Evolutionary conservation across 37 sponge, comb jelly and placozoan genomes (phyloP), one percentile per base, ranked within the genome.

Genomic region (Tethya wilhelma): DNA sequence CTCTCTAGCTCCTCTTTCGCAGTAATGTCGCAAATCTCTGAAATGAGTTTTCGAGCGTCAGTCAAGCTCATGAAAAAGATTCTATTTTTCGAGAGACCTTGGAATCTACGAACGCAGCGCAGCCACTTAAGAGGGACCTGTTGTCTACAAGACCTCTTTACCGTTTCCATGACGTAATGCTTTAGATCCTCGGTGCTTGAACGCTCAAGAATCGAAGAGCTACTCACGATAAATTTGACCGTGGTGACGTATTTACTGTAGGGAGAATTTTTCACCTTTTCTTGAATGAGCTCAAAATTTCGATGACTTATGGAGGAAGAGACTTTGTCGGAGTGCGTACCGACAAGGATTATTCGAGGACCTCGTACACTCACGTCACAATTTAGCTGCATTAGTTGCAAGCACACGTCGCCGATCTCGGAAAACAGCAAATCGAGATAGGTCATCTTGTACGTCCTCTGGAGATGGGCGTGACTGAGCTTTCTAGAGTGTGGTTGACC

Each of bases 81-180:
- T n/a, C 78, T 65, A 31, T 63, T 64, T 0, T 44, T 40, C 0
- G 79, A 64, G 33, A 91, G 42, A 1, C 56, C 59, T 17, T 81
- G 67, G 64, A 91, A 77, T 59, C 84, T 75, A 7, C 79, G 30
- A 11, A 82, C 40, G 28, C 82, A 79, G 7, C 84, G 70, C 69
- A 91, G 55, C 91, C 91, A 91, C 57, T 69, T 67, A 14, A 91
- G 42, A 6, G 91, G 91, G 0, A 91, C 83, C 26, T 80, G 76
- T 39, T 86, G 81, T 25, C 74, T 65, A 73, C 86, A 75, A 12
- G 38, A 17, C 43, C 60, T 91, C 75, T 86, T 86, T 25, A 73
- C 62, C 12, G 41, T 30, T 28, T 86, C 77, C 23, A 72, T 78
- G 23, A 91, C 31, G 30, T 44, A 76, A 26, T 72, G 66, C 74